Base-by-base conservation (phyloP, 2,113 vertebrate genomes). In the Brachionichthys hirsutus region DNA sequence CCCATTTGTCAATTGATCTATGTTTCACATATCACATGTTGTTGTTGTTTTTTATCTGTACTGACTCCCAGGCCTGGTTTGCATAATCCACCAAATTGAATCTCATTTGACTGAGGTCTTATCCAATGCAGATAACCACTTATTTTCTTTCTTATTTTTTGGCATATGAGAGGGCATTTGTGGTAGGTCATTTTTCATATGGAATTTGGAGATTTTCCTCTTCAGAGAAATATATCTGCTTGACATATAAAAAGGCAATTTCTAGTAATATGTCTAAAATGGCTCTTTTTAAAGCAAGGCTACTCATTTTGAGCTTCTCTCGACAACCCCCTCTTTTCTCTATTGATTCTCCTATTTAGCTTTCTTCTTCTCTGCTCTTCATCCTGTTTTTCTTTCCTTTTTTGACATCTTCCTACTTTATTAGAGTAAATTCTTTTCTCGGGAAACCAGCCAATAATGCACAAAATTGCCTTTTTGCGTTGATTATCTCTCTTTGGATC, bases 241-340 rank as follows among this genome's bases (percentile, higher is more conserved):
- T 12, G 49, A 56, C 47, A 20, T 53, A 46, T 43, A 55, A 57
- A 75, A 55, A 68, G 54, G 50, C 38, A 42, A 34, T 45, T 56
- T 80, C 1, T 40, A 52, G 41, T 36, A 6, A 44, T 41, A 35
- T 69, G 35, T 48, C 46, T 8, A 42, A 12, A 64, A 54, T 40
- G n/a, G n/a, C n/a, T n/a, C n/a, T n/a, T n/a, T n/a, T n/a, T n/a
- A n/a, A n/a, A n/a, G n/a, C n/a, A n/a, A n/a, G n/a, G n/a, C 9
- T 47, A 30, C 73, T 80, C 51, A 42, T 59, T 42, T 49, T 54
- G 16, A 9, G 18, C 9, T 45, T 38, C 18, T 12, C 36, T 38
- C 12, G 3, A 38, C 12, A 5, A 1, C 8, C 12, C 36, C 9
- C 34, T 35, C 34, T 35, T 9, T 9, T 35, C 4, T 35, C 9